Conservation (phyloP, 2,113 vertebrate species). For the Antennarius striatus region DNA sequence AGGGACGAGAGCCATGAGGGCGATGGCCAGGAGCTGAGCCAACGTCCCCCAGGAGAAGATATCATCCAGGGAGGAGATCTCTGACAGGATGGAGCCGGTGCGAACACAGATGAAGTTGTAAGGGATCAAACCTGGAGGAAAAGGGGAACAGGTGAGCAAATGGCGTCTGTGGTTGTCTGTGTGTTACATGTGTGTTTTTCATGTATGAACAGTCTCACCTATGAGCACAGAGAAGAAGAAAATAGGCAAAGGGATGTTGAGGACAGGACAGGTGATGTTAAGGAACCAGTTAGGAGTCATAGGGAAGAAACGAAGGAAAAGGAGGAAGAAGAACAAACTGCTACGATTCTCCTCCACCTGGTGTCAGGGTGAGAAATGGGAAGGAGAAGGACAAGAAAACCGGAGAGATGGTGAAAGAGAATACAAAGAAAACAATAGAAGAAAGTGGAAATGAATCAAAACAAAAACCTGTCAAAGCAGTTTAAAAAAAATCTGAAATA, state of each 20-base stretch:
- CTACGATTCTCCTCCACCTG: conserved; percentile 94
- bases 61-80: conserved; percentile 90
- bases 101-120: conserved; percentile 99
- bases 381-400: not conserved
- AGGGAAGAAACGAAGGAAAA: conserved; percentile 96
- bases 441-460: too few species aligned
- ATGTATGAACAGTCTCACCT: conserved; percentile 80
- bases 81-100: conserved; percentile 92
- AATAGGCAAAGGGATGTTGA: conserved; percentile 90
- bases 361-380: not conserved
- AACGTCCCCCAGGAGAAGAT: conserved; percentile 93
- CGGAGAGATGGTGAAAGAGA: too few species aligned
- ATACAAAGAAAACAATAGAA: too few species aligned
- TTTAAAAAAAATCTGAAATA: too few species aligned
- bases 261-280: conserved; percentile 93
- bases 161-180: not conserved
- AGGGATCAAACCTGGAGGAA: conserved; percentile 86
- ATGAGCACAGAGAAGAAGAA: conserved; percentile 96
- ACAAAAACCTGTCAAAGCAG: too few species aligned
- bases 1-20: conserved; percentile 87
- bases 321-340: conserved; percentile 93
- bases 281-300: conserved; percentile 99
- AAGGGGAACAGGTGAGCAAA: not conserved
- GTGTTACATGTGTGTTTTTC: not conserved
- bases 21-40: conserved; percentile 89